These are phyloP conservation scores for Trachemys scripta DNA, from an alignment of 2,113 vertebrate genomes.

Conservation along the genomic window DNA sequence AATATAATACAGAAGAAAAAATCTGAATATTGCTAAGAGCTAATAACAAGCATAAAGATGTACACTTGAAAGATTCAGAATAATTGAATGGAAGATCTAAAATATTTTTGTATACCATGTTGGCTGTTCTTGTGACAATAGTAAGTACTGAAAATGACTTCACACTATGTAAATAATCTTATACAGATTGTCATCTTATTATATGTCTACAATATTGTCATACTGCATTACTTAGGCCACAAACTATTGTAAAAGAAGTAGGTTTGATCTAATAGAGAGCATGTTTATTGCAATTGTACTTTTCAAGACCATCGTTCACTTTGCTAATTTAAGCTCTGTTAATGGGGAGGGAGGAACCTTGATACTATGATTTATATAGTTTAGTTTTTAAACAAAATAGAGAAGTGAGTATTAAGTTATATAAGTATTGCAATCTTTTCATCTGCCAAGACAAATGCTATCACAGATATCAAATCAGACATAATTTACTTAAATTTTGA, in stretches of 20 bases:
- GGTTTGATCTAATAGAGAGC: not conserved
- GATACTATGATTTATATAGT: not conserved
- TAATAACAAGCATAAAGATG: not conserved
- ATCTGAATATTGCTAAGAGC: not conserved
- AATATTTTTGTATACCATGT: not conserved
- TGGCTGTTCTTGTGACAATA: not conserved
- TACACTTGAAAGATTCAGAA: not conserved
- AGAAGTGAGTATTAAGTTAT: not conserved
- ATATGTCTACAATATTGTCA: not conserved
- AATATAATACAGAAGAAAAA: not conserved
- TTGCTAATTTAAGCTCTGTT: rapidly evolving
- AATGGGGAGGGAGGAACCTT: not conserved
- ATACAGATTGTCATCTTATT: not conserved
- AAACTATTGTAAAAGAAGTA: not conserved
- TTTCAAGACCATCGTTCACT: not conserved
- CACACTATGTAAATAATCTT: not conserved
- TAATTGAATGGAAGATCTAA: not conserved
- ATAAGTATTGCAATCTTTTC: not conserved
- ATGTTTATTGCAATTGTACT: not conserved
- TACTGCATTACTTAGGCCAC: not conserved
- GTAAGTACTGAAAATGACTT: not conserved
- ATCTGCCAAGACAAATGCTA: not conserved
- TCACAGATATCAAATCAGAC: not conserved
- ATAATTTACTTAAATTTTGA: not conserved
- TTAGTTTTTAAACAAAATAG: not conserved